These are phyloP conservation scores for Anastrepha obliqua DNA, from an alignment of 1,140 invertebrate genomes.

Conservation along the genomic window DNA sequence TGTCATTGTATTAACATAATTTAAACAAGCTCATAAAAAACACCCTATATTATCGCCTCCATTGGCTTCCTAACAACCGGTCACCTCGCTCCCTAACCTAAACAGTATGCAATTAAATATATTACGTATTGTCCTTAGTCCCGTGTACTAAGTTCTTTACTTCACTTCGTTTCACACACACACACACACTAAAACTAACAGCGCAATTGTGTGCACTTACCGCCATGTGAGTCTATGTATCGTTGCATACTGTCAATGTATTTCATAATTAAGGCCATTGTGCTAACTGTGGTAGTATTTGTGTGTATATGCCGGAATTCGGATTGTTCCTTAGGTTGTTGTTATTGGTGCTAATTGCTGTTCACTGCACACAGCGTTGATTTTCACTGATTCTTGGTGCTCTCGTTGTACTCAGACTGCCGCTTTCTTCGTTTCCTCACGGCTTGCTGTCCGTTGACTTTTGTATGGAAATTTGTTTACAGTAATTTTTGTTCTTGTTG, in stretches of 20 bases:
- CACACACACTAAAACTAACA: not conserved
- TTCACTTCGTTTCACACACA: not conserved
- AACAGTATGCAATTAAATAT: no score
- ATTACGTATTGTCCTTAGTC: no score
- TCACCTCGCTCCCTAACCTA: no score
- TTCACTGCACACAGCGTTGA: not conserved
- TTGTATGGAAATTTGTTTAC: not conserved
- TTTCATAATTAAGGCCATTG: slow-evolving; percentile 80
- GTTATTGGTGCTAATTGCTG: slow-evolving; percentile 8
- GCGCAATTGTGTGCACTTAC: slow-evolving; percentile 73
- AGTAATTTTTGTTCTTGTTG: slow-evolving; percentile 1
- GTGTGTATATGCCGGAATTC: slow-evolving; percentile 57
- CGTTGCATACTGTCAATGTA: slow-evolving; percentile 80
- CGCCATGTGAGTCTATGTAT: slow-evolving; percentile 79
- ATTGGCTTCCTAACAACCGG: no score
- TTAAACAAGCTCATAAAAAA: no score
- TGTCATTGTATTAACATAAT: no score
- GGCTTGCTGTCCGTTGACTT: not conserved
- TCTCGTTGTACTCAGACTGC: not conserved
- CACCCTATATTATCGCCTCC: no score
- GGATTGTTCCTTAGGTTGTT: not conserved
- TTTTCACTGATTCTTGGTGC: slow-evolving; percentile 11
- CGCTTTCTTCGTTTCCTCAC: not conserved
- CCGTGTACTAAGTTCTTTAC: not conserved
- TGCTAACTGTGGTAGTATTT: slow-evolving; percentile 58